A percentile compares a stretch with the other conserved stretches of the same genome.
These are phyloP conservation scores for Crocuta crocuta DNA, from an alignment of 2,113 vertebrate species.

Conservation along the genomic window DNA sequence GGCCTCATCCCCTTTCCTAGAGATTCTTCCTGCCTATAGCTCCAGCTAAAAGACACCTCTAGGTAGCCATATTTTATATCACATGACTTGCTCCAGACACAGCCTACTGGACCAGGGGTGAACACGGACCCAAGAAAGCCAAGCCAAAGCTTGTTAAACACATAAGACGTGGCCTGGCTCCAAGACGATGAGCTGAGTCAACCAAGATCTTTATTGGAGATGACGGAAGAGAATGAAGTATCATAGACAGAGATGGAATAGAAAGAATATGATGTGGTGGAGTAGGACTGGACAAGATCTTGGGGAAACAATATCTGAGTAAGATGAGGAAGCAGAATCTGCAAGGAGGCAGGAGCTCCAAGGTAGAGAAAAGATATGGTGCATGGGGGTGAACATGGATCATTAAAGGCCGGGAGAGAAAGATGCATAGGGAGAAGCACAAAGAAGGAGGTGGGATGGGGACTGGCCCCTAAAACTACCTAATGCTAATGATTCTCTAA, in stretches of 20 bases:
- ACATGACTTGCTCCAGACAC: neutral
- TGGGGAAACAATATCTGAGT: neutral
- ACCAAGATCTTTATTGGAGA: neutral
- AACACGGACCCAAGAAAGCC: neutral
- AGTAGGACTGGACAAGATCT: neutral
- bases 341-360: neutral
- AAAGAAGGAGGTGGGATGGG: neutral
- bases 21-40: neutral
- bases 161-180: neutral
- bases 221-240: neutral
- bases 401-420: neutral
- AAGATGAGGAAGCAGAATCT: neutral
- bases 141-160: neutral
- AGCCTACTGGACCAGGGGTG: neutral
- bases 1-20: neutral
- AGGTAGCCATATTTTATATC: neutral
- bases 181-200: neutral
- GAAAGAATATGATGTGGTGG: fast-evolving
- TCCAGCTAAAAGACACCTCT: neutral
- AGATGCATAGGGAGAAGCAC: neutral
- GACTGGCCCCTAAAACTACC: neutral
- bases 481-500: neutral
- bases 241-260: neutral
- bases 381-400: neutral
- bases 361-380: neutral